A percentile compares a stretch with the other conserved stretches of the same genome.
phyloP scores from a whole-genome alignment of 2,797 vertebrate genomes.

The Eidolon dupreanum region DNA sequence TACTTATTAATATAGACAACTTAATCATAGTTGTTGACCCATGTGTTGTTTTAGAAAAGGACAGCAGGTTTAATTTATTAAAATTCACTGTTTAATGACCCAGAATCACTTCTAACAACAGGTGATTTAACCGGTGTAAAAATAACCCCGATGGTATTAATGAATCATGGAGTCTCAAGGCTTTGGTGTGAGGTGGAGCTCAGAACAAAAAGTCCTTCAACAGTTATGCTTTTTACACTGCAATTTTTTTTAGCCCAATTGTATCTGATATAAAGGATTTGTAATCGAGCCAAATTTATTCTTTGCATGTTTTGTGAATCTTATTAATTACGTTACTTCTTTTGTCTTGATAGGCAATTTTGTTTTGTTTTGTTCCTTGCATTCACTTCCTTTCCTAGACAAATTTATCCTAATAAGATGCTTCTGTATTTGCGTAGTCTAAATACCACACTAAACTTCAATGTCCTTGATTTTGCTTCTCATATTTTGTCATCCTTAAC shows the following conservation, averaged over 20 bases:
- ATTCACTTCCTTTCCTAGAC: background rate
- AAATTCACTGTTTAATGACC: conserved; percentile 66
- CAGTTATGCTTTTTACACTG: background rate
- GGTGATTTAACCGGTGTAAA: conserved; percentile 77
- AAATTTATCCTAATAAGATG: background rate
- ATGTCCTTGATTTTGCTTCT: conserved; percentile 1
- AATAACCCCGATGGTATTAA: conserved; percentile 75
- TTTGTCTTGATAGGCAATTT: conserved; percentile 15
- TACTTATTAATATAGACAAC: conserved; percentile 79
- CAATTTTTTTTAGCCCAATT: conserved; percentile 56
- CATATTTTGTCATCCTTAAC: background rate
- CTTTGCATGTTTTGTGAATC: background rate
- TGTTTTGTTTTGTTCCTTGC: background rate
- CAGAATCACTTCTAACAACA: conserved; percentile 71
- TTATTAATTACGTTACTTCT: conserved; percentile 37
- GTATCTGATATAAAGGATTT: background rate
- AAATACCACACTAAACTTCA: background rate
- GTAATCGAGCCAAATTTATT: background rate
- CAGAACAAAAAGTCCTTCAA: conserved; percentile 57
- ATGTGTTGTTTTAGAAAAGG: conserved; percentile 77
- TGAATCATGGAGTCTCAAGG: conserved; percentile 63
- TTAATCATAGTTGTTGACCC: conserved; percentile 82
- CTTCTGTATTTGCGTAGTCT: background rate
- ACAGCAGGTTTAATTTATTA: conserved; percentile 75
- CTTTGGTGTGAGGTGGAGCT: conserved; percentile 41